These are phyloP conservation scores for Idris sp. DNA, from an alignment of 1,140 invertebrate genomes.

Conservation along the genomic window DNA sequence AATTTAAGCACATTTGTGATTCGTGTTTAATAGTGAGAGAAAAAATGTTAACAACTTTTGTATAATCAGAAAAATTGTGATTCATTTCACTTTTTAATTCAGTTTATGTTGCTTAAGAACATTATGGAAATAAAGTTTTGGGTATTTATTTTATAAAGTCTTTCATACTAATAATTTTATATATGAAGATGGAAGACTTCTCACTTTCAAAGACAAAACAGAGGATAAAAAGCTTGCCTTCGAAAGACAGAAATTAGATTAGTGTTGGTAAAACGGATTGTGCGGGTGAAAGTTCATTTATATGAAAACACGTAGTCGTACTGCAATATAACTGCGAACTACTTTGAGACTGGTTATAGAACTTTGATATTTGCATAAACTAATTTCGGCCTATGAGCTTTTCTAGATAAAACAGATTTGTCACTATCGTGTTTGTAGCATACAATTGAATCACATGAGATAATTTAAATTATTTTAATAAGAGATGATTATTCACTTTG, in stretches of 20 bases:
- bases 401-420: conserved; percentile 32
- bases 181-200: conserved; percentile 12
- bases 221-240: conserved; percentile 26
- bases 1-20: no score
- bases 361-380: conserved; percentile 60
- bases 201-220: conserved; percentile 42
- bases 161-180: conserved; percentile 20
- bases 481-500: no score
- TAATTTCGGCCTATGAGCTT: conserved; percentile 55
- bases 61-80: no score
- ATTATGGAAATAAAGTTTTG: no score
- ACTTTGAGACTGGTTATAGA: conserved; percentile 57
- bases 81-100: no score
- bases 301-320: conserved; percentile 56
- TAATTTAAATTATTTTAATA: neutral
- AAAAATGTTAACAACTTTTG: no score
- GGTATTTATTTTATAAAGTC: neutral
- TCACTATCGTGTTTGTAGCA: conserved; percentile 36
- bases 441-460: conserved; percentile 22
- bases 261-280: conserved; percentile 41
- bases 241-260: conserved; percentile 49
- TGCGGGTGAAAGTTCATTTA: conserved; percentile 54
- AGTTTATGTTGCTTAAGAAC: no score
- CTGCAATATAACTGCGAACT: conserved; percentile 49
- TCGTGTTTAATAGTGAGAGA: no score